Evolutionary conservation across 2,113 vertebrate genomes (phyloP).

Genomic region (Notothenia rossii): DNA sequence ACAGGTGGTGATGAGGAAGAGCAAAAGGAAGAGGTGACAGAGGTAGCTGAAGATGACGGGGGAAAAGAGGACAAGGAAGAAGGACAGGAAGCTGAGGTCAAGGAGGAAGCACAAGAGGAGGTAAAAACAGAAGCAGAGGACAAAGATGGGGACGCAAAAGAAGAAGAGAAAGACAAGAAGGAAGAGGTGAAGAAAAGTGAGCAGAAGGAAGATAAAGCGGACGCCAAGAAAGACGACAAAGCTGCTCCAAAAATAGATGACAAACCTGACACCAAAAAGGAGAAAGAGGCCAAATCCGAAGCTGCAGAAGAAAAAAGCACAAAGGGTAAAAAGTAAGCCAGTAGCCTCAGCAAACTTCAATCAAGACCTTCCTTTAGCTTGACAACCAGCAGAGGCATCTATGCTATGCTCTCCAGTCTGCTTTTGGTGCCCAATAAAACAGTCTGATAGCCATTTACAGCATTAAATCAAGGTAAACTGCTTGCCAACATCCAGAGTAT

Average conservation of each 20-base stretch:
- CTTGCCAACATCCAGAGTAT: constrained; percentile 57
- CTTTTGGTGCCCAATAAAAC: constrained; percentile 66
- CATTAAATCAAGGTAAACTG: constrained; percentile 67
- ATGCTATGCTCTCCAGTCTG: constrained; percentile 45
- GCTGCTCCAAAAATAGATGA: constrained; percentile 49
- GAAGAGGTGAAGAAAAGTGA: constrained; percentile 50
- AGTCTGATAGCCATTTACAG: constrained; percentile 50
- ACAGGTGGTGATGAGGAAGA: constrained; percentile 66
- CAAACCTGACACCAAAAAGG: constrained; percentile 65
- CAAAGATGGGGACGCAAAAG: constrained; percentile 30
- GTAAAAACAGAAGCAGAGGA: constrained; percentile 56
- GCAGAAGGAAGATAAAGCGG: constrained; percentile 61
- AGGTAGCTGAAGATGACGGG: constrained; percentile 42
- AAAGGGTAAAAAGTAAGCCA: constrained; percentile 65
- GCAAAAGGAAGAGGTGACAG: constrained; percentile 56
- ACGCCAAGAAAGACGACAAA: constrained; percentile 22
- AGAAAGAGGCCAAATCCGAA: constrained; percentile 66
- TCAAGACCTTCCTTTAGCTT: constrained; percentile 46
- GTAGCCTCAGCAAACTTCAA: constrained; percentile 17
- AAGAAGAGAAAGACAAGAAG: constrained; percentile 37
- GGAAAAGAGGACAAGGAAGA: constrained; percentile 52
- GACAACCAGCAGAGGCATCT: constrained; percentile 38
- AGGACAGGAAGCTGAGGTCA: constrained; percentile 43
- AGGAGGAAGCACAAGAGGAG: constrained; percentile 55
- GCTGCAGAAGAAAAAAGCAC: constrained; percentile 57